These are phyloP conservation scores for Dermatemys mawii DNA, from an alignment of 2,113 vertebrate genomes.

Conservation along the genomic window DNA sequence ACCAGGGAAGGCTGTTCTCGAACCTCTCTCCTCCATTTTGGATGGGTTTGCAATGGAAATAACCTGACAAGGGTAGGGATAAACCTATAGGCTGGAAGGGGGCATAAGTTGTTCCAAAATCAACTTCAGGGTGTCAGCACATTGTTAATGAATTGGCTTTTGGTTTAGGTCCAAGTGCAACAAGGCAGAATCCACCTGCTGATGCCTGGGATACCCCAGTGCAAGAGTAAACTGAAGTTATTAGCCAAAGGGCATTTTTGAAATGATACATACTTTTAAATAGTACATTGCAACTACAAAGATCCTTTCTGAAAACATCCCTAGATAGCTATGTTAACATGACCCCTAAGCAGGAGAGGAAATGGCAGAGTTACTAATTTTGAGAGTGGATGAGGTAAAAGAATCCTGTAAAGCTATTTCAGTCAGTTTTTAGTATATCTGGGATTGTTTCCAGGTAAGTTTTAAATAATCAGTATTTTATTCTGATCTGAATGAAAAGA, in stretches of 20 bases:
- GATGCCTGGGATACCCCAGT: constrained; percentile 33
- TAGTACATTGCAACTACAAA: constrained; percentile 48
- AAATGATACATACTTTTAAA: neutral
- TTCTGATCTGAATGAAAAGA: neutral
- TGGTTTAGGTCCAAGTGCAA: constrained; percentile 13
- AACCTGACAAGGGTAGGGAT: neutral
- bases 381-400: neutral
- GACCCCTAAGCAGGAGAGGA: neutral
- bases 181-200: constrained; percentile 12
- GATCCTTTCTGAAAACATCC: constrained; percentile 4
- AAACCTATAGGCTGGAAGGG: neutral
- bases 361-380: constrained; percentile 1
- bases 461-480: neutral
- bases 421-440: neutral
- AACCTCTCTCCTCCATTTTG: neutral
- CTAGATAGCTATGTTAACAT: neutral
- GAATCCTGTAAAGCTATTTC: neutral
- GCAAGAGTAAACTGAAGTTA: constrained; percentile 55
- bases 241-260: constrained; percentile 53
- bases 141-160: neutral
- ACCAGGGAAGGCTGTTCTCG: neutral
- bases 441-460: neutral
- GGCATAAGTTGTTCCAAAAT: neutral
- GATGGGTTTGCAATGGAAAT: neutral
- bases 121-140: neutral